Base-by-base conservation (phyloP, 2,797 vertebrate genomes). In the Linurgus olivaceus region DNA sequence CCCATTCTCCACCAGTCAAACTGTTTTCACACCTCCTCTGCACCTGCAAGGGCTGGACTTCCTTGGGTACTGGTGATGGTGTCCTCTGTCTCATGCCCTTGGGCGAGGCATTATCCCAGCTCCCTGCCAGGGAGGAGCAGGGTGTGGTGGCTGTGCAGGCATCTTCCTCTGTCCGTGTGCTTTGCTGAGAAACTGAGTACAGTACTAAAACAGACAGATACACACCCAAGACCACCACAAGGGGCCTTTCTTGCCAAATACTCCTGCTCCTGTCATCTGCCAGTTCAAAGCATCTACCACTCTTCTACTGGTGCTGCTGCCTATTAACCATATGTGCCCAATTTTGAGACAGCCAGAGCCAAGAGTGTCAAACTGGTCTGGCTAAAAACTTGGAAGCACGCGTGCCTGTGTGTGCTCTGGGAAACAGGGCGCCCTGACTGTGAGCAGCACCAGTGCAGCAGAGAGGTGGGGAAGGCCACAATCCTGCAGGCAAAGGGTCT, bases 251-350 rank as follows among this genome's bases (percentile, higher is more conserved):
- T 94, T 93, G 84, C 72, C 84, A 65, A 68, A 80, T 83, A 55
- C 11, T 86, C 92, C 58, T 86, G 54, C 68, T 91, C 28, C 57
- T 61, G 17, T 68, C 73, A 88, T 85, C 82, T 94, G 51, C 44
- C 61, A 92, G 37, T 95, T 94, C 91, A 94, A 94, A 95, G 70
- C 62, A 91, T 92, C 75, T 26, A 24, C 13, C 40, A 50, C 13
- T 70, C 44, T 74, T 88, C 75, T 47, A 14, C 24, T 77, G 40
- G 45, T 45, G 57, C 61, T 67, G 55, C 38, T 44, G 91, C 31
- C 11, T 91, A 66, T 63, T 83, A 68, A 83, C 54, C 58, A 70
- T n/a, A 58, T 83, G 89, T 70, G 58, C 40, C 62, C 3, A 1
- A 13, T 70, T 84, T 63, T 29, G 48, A 76, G 85, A 65, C 51